Base-by-base conservation (phyloP, 2,888 invertebrate species). In the Sphaerophoria taeniata region DNA sequence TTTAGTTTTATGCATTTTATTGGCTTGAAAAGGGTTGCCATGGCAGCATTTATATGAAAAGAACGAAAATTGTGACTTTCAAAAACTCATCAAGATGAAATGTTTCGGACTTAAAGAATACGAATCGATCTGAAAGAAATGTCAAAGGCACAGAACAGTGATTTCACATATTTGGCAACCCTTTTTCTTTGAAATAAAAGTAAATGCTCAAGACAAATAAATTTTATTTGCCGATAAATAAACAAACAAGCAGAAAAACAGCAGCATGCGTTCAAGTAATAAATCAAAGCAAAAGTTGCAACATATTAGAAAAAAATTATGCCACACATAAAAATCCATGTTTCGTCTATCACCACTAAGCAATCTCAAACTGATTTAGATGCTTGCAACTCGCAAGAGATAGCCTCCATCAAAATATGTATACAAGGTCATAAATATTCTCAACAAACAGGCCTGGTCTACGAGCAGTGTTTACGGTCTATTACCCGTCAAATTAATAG, bases 261-360 rank as follows among this genome's bases (percentile, higher is more conserved):
- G 49, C 61, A 47, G 71, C 83, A 78, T 83, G 83, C 53, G 14
- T 34, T 31, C 0, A 7, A 24, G 70, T 49, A 65, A 74, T 83
- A 79, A 83, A 70, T 83, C 63, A 63, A 31, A 39, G 47, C 14
- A 12, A 16, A 6, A 9, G 11, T 9, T 51, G 43, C 3, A 34
- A n/a, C 2, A 39, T 5, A 34, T 6, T n/a, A 5, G 33, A 33
- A 14, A 49, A 49, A 31, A 65, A 65, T 34, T 71, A 65, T 79
- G 74, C 79, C 83, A 79, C 74, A 65, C 24, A 24, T 24, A 60
- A 51, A 74, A 56, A 70, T 58, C 56, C 73, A 78, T 69, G 82
- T 65, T 45, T 9, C 47, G 53, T 74, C 53, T 83, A 74, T 72
- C 78, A 70, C 61, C 51, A 6, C 45, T 16, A 45, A 33, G 6